phyloP scores from a whole-genome alignment of 2,888 invertebrate species.

The Drosophila meridionalis region DNA sequence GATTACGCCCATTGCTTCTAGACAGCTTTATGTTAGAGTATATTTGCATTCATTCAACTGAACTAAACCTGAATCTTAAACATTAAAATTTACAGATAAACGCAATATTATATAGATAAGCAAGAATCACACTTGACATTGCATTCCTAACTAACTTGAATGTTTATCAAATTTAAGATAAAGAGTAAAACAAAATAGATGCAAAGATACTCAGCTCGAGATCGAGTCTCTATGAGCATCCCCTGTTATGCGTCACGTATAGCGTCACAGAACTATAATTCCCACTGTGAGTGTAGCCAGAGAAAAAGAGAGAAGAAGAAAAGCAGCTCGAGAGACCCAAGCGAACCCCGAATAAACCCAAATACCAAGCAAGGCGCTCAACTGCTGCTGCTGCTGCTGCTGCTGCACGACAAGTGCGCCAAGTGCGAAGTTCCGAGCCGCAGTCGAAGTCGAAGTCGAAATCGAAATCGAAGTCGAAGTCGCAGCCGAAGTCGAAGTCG shows the following conservation, averaged over 20 bases:
- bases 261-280: not conserved
- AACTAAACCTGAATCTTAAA: not conserved
- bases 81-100: not conserved
- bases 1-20: not conserved
- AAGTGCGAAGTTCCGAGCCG: conserved; percentile 47
- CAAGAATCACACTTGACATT: not conserved
- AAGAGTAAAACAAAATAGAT: not conserved
- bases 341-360: conserved; percentile 21
- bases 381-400: conserved; percentile 26
- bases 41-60: not conserved
- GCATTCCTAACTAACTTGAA: not conserved
- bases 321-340: conserved; percentile 10
- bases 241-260: not conserved
- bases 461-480: conserved; percentile 33
- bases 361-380: conserved; percentile 36
- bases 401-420: conserved; percentile 64
- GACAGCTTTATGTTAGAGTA: not conserved
- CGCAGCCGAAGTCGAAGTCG: conserved; percentile 30
- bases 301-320: conserved; percentile 7
- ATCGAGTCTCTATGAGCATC: not conserved
- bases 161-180: not conserved
- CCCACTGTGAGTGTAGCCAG: not conserved
- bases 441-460: conserved; percentile 33
- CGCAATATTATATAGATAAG: not conserved
- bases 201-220: not conserved